Base-by-base conservation (phyloP, 2,797 vertebrate genomes). In the Halcyon badia region DNA sequence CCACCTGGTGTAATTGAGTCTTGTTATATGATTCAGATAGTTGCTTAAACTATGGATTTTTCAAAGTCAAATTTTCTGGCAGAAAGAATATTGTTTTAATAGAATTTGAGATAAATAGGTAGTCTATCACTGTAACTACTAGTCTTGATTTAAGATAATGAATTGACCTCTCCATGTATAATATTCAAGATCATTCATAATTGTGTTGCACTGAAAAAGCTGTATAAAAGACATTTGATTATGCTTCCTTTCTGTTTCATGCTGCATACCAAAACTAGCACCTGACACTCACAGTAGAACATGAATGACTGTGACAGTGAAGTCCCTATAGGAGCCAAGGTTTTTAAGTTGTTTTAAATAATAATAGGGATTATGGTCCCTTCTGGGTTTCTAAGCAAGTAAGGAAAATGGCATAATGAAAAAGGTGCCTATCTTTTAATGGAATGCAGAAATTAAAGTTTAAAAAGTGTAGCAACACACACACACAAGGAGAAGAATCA, bases 31-130 rank as follows among this genome's bases (percentile, higher is more conserved):
- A 95, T 77, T 93, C 77, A 86, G 86, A 87, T 85, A 95, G 73
- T 93, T 97, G 58, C 78, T 97, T 93, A 96, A 97, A 93, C 37
- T 78, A 89, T 75, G 57, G 83, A 89, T 90, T 94, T 95, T 87
- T 86, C 87, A 66, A 97, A 97, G 95, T 97, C 84, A 97, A 95
- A 91, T 93, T 77, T 96, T 95, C 44, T 87, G 46, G 51, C 83
- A 83, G 86, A 91, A 97, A 93, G 19, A 91, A 81, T 95, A 95
- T 88, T 85, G 13, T 77, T 95, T 96, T 84, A 96, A 95, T 70
- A 87, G 39, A 92, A 90, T 96, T 97, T 96, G 78, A 77, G 39
- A 90, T 87, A 97, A 95, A 91, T 68, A 90, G 11, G 31, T 62
- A 56, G n/a, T 33, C 11, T 78, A 84, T 94, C 46, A 86, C 20